phyloP scores from a whole-genome alignment of 2,888 invertebrate genomes.

The Drosophila borborema region DNA sequence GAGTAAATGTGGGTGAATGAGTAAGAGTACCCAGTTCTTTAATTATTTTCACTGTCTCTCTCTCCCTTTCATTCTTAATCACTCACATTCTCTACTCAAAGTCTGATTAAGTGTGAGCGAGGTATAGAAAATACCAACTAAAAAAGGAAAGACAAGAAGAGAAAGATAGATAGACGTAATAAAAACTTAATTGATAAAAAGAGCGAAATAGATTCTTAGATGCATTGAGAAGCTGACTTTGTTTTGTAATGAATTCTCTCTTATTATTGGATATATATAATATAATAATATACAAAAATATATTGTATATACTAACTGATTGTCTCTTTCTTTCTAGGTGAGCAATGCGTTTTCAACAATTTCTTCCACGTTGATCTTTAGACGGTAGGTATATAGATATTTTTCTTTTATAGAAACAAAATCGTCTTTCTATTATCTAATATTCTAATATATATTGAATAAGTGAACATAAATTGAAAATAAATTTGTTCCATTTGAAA shows the following conservation, averaged over 20 bases:
- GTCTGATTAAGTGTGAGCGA: too few species aligned
- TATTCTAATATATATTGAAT: neutral
- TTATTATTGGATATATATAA: neutral
- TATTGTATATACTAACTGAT: neutral
- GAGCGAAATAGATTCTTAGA: neutral
- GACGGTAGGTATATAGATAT: constrained; percentile 18
- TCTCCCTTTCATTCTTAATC: too few species aligned
- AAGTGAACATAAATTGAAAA: neutral
- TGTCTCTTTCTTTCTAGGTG: constrained; percentile 43
- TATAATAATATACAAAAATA: too few species aligned
- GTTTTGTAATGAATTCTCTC: neutral
- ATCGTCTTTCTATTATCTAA: neutral
- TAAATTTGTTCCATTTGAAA: constrained; percentile 1
- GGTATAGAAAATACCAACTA: too few species aligned
- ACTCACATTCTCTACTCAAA: too few species aligned
- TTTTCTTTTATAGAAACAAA: neutral
- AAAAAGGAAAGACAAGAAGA: too few species aligned
- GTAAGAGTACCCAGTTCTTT: too few species aligned
- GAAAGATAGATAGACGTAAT: too few species aligned
- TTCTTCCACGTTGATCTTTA: neutral
- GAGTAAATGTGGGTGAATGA: too few species aligned
- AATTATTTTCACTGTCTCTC: too few species aligned
- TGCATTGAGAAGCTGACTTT: neutral
- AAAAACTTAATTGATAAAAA: too few species aligned
- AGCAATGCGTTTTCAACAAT: constrained; percentile 9